These are phyloP conservation scores for Nycticebus coucang DNA, from an alignment of 2,113 vertebrate genomes.

Conservation along the genomic window DNA sequence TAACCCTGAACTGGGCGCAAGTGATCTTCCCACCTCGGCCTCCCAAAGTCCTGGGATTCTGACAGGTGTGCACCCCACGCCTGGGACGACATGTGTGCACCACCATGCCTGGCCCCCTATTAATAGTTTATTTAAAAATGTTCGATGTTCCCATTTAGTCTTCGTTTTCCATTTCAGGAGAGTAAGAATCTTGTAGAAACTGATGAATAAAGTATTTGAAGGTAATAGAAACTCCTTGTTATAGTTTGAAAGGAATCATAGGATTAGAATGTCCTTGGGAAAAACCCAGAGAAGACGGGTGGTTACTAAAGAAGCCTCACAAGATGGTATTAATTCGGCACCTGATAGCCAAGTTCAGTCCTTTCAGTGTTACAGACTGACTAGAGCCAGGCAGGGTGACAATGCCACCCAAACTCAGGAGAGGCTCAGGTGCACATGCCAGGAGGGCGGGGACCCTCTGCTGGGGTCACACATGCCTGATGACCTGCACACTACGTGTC, in stretches of 20 bases:
- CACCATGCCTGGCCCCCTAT: background rate
- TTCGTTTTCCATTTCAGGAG: background rate
- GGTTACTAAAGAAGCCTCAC: background rate
- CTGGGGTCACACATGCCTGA: background rate
- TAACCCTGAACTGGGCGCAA: too few species aligned
- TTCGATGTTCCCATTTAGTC: background rate
- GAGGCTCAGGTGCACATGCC: background rate
- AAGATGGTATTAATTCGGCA: background rate
- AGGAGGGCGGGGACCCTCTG: background rate
- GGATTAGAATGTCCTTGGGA: background rate
- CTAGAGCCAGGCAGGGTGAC: background rate
- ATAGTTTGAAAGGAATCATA: background rate
- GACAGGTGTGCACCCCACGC: too few species aligned
- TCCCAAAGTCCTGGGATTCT: too few species aligned
- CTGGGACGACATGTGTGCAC: too few species aligned
- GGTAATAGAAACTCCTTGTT: background rate
- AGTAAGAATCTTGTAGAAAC: background rate
- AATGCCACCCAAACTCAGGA: background rate
- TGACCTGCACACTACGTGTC: background rate
- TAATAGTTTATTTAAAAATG: background rate
- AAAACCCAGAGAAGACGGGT: background rate
- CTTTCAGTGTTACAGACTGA: background rate
- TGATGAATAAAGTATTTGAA: conserved; percentile 26
- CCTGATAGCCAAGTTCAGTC: background rate
- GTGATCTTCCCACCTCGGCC: too few species aligned